Evolutionary conservation across 2,888 invertebrate genomes (phyloP).

Genomic region (Archips xylosteana): DNA sequence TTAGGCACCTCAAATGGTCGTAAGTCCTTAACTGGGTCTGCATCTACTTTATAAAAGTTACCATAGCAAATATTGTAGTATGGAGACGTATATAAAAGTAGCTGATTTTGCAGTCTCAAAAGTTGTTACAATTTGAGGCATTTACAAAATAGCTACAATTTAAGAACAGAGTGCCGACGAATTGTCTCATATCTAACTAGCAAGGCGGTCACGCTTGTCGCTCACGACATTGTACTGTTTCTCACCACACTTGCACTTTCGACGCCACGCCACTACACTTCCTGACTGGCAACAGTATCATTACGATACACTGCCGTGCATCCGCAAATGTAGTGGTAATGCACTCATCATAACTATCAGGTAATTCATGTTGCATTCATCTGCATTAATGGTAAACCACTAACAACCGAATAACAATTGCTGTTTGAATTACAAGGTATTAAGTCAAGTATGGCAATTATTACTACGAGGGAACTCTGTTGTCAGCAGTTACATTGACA

Average conservation of each 20-base stretch:
- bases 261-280: conserved; percentile 26
- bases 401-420: conserved; percentile 24
- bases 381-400: conserved; percentile 24
- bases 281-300: conserved; percentile 37
- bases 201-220: conserved; percentile 39
- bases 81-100: not conserved
- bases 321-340: conserved; percentile 23
- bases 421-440: conserved; percentile 25
- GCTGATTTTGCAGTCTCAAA: not conserved
- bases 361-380: conserved; percentile 20
- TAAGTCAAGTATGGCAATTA: conserved; percentile 33
- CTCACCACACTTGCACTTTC: conserved; percentile 41
- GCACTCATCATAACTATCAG: conserved; percentile 20
- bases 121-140: not conserved
- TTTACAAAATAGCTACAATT: not conserved
- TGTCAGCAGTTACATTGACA: conserved; percentile 7
- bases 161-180: conserved; percentile 4
- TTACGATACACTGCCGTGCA: conserved; percentile 32
- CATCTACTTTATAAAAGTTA: not conserved
- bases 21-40: conserved; percentile 9
- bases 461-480: not conserved
- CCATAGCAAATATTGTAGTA: not conserved
- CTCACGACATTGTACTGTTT: conserved; percentile 23
- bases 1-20: conserved; percentile 13
- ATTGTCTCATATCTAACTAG: conserved; percentile 34